Percentiles rank a stretch among this genome's conserved stretches.
phyloP scores from a whole-genome alignment of 2,113 vertebrate genomes.

The Sylvilagus bachmani region DNA sequence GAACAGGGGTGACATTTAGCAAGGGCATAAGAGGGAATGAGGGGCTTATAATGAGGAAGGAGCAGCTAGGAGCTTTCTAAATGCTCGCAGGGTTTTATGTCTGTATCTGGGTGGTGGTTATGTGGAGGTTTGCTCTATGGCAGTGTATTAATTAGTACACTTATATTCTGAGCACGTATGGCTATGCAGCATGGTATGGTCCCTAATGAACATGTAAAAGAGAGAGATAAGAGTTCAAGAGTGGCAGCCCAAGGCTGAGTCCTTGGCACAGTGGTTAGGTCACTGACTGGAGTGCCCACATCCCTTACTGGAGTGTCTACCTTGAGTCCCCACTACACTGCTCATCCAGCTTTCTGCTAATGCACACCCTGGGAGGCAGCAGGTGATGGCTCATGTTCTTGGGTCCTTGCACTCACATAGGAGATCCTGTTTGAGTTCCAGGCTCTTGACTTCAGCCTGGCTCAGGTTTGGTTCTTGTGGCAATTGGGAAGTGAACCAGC shows the following conservation, averaged over 20 bases:
- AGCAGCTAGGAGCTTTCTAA: not conserved
- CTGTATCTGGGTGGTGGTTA: not conserved
- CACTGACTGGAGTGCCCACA: too few species aligned
- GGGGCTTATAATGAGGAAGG: not conserved
- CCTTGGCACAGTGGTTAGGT: too few species aligned
- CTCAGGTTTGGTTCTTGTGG: too few species aligned
- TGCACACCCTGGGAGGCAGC: too few species aligned
- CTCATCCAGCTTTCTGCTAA: too few species aligned
- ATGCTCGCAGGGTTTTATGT: not conserved
- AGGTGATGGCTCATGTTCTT: too few species aligned
- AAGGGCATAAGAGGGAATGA: not conserved
- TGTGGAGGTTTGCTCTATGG: not conserved
- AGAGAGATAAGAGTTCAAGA: not conserved
- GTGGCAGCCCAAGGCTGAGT: not conserved
- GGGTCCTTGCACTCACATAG: too few species aligned
- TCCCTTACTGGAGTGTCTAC: too few species aligned
- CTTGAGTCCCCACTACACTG: too few species aligned
- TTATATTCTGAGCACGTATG: not conserved
- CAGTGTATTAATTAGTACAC: not conserved
- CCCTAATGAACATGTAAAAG: not conserved
- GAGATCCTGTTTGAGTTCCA: too few species aligned
- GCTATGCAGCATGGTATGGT: not conserved
- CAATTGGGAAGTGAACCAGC: too few species aligned
- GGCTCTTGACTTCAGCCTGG: too few species aligned
- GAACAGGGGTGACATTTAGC: not conserved